phyloP scores from a whole-genome alignment of 1,140 invertebrate genomes.

The Phthorimaea operculella region DNA sequence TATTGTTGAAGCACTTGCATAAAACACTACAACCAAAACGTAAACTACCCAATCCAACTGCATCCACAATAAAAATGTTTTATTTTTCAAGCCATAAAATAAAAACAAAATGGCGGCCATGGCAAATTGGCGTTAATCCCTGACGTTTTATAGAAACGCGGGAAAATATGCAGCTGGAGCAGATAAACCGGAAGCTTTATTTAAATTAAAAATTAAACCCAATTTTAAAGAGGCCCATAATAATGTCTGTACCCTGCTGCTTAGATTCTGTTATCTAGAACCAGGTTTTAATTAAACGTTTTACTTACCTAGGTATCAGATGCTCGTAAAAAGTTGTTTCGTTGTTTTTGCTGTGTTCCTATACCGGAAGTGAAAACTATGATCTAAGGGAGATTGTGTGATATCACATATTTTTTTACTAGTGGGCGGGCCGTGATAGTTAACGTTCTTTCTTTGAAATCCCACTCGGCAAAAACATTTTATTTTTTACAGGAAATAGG shows the following conservation, averaged over 20 bases:
- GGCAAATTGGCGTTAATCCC: constrained; percentile 1
- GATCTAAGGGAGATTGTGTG: no score
- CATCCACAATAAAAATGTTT: not conserved
- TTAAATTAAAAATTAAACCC: constrained; percentile 16
- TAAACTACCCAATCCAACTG: not conserved
- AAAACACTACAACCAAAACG: no score
- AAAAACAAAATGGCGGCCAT: not conserved
- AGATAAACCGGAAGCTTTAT: constrained; percentile 22
- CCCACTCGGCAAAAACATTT: no score
- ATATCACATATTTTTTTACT: no score
- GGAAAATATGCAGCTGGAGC: constrained; percentile 12
- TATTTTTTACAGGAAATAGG: no score
- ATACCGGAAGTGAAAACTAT: no score
- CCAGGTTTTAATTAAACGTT: constrained; percentile 40
- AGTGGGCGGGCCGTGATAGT: no score
- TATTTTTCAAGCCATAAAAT: not conserved
- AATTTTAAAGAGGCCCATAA: constrained; percentile 26
- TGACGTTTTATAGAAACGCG: constrained; percentile 2
- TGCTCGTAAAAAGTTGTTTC: constrained; percentile 4
- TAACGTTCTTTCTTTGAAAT: no score
- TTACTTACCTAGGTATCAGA: constrained; percentile 45
- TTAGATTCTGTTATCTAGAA: constrained; percentile 29
- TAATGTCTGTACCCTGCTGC: constrained; percentile 20
- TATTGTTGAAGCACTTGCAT: no score
- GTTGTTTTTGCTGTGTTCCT: no score